phyloP scores from a whole-genome alignment of 92 coral and sea anemone genomes.

The Palythoa grandis region DNA sequence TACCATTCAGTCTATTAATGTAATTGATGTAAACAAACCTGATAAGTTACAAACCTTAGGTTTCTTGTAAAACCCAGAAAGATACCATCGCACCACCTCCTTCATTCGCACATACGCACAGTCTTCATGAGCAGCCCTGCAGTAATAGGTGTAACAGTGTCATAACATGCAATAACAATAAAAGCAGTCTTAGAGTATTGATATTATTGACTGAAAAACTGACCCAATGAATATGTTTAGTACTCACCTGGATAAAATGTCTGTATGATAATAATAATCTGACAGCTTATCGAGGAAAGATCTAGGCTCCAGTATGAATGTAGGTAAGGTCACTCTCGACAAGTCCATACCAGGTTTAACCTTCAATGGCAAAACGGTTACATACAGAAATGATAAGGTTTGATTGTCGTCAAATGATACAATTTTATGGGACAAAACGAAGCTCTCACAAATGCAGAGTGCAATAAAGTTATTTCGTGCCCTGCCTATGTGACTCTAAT shows the following conservation, averaged over 20 bases:
- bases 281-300: slow-evolving; percentile 97
- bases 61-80: slow-evolving; percentile 98
- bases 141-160: not conserved
- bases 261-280: slow-evolving; percentile 93
- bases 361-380: slow-evolving; percentile 43
- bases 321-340: slow-evolving; percentile 91
- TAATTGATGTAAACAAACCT: too few relatives aligned
- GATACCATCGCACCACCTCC: slow-evolving; percentile 95
- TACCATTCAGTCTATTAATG: not conserved
- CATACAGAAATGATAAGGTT: not conserved
- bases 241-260: slow-evolving; percentile 85
- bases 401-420: not conserved
- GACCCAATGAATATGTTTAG: not conserved
- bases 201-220: too few relatives aligned
- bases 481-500: too few relatives aligned
- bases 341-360: slow-evolving; percentile 99
- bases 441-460: too few relatives aligned
- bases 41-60: slow-evolving; percentile 80
- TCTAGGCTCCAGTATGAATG: slow-evolving; percentile 96
- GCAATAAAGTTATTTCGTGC: too few relatives aligned
- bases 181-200: not conserved
- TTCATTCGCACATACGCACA: slow-evolving; percentile 95
- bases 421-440: too few relatives aligned
- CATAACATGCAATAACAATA: not conserved
- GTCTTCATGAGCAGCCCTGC: slow-evolving; percentile 92